These are phyloP conservation scores for Sebastes variabilis DNA, from an alignment of 2,797 vertebrate species.

Conservation along the genomic window DNA sequence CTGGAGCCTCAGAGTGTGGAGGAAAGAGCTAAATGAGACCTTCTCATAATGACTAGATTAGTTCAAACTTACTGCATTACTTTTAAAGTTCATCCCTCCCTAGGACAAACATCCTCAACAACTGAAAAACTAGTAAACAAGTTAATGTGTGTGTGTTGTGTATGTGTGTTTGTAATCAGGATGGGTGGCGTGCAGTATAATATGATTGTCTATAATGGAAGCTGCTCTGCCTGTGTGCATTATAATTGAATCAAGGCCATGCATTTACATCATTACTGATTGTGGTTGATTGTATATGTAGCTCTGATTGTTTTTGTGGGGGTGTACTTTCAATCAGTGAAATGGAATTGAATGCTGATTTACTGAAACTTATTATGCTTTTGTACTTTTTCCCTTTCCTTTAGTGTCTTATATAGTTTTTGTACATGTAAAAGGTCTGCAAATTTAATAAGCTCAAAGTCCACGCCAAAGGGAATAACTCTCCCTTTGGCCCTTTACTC, in stretches of 20 bases:
- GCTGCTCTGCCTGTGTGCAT: background rate
- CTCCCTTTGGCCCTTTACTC: too few species aligned
- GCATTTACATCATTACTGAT: constrained; percentile 4
- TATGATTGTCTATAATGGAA: background rate
- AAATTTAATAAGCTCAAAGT: too few species aligned
- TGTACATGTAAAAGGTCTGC: too few species aligned
- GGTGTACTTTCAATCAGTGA: constrained; percentile 7
- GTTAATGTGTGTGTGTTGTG: constrained; percentile 5
- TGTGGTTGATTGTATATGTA: constrained; percentile 8
- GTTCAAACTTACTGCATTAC: constrained; percentile 4
- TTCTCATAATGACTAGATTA: background rate
- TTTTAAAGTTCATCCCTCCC: background rate
- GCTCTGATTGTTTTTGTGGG: background rate
- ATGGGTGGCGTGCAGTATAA: background rate
- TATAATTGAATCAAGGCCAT: background rate
- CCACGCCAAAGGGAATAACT: too few species aligned
- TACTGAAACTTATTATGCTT: background rate
- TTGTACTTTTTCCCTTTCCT: too few species aligned
- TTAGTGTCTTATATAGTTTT: too few species aligned
- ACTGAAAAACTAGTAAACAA: constrained; percentile 20
- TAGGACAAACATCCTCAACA: background rate
- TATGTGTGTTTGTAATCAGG: constrained; percentile 24
- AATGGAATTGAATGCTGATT: constrained; percentile 3
- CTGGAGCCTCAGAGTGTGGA: background rate
- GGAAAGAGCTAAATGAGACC: background rate